phyloP scores from a whole-genome alignment of 2,888 invertebrate genomes.

The Pheosia gnoma region DNA sequence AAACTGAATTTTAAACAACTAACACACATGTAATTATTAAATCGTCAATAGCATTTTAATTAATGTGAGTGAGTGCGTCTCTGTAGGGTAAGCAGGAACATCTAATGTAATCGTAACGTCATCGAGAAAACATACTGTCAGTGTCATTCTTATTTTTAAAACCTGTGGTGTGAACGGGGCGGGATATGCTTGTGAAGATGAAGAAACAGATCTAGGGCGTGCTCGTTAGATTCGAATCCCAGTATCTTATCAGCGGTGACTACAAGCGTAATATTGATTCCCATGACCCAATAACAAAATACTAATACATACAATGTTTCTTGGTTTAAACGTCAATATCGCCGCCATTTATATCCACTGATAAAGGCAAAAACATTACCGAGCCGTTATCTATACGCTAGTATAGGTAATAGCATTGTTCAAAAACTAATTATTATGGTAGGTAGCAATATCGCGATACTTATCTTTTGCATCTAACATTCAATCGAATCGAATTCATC shows the following conservation, averaged over 20 bases:
- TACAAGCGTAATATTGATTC: constrained; percentile 15
- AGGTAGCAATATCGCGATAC: background rate
- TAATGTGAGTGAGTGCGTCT: too few relatives aligned
- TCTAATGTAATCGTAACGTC: too few relatives aligned
- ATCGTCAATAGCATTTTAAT: too few relatives aligned
- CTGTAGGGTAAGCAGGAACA: too few relatives aligned
- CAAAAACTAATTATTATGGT: constrained; percentile 5
- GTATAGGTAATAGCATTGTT: constrained; percentile 5
- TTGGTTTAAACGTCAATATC: constrained; percentile 20
- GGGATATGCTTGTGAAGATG: too few relatives aligned
- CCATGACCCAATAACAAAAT: constrained; percentile 34
- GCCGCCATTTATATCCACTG: background rate
- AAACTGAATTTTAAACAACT: too few relatives aligned
- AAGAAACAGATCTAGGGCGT: background rate
- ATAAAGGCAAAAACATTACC: background rate
- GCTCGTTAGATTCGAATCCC: background rate
- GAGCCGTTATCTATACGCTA: background rate
- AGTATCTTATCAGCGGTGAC: constrained; percentile 23
- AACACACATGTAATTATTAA: too few relatives aligned
- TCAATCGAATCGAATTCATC: constrained; percentile 15
- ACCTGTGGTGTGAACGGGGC: too few relatives aligned
- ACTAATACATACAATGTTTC: constrained; percentile 16
- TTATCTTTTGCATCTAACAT: constrained; percentile 17
- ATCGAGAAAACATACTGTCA: too few relatives aligned
- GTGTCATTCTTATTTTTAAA: too few relatives aligned